A percentile compares a stretch with the other conserved stretches of the same genome.
phyloP scores from a whole-genome alignment of 2,797 vertebrate species.

The Delichon dasypus region DNA sequence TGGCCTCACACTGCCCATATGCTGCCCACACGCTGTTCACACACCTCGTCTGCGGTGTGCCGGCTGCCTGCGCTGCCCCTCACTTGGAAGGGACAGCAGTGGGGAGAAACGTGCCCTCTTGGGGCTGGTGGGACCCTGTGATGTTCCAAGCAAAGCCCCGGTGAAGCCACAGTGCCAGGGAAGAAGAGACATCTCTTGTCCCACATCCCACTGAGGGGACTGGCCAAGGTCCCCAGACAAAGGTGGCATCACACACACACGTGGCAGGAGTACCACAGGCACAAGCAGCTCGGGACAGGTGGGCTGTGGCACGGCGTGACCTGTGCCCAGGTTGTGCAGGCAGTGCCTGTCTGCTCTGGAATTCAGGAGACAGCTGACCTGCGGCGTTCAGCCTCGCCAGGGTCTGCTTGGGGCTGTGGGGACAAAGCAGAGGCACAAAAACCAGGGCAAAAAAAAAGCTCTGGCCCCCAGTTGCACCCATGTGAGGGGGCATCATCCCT shows the following conservation, averaged over 20 bases:
- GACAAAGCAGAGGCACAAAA: neutral
- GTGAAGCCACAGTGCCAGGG: neutral
- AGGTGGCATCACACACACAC: fast-evolving
- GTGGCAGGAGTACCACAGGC: fast-evolving
- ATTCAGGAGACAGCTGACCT: neutral
- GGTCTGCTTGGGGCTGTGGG: neutral
- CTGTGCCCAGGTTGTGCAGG: neutral
- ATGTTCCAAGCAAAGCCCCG: fast-evolving
- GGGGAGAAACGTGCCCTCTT: fast-evolving
- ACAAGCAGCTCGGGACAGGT: fast-evolving
- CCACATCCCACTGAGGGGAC: fast-evolving
- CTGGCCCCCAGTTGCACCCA: neutral
- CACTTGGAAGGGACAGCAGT: fast-evolving
- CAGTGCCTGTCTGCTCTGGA: neutral
- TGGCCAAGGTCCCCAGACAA: fast-evolving
- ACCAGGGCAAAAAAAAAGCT: neutral
- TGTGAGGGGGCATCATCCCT: neutral
- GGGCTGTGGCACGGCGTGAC: neutral
- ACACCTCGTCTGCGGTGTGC: neutral
- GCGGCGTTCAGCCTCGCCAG: fast-evolving
- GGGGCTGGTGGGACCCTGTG: neutral
- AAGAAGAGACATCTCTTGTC: neutral
- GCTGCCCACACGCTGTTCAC: neutral
- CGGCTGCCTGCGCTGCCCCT: neutral
- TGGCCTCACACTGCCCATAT: neutral